These are phyloP conservation scores for Dicentrarchus labrax DNA, from an alignment of 2,113 vertebrate species.

Conservation along the genomic window DNA sequence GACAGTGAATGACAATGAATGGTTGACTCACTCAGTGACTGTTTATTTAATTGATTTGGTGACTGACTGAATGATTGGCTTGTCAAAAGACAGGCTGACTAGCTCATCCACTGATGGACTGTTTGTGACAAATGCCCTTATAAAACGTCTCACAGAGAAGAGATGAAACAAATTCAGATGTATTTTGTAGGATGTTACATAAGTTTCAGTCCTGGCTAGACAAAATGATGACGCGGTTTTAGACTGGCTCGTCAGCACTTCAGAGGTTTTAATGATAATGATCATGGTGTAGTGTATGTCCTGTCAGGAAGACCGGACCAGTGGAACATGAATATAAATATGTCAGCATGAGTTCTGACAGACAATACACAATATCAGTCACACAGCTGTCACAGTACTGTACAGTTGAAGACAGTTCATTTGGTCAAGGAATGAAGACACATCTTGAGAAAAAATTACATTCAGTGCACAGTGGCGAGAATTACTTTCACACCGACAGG, in stretches of 20 bases:
- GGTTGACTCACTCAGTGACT: conserved; percentile 21
- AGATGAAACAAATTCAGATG: conserved; percentile 18
- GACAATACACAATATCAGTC: conserved; percentile 15
- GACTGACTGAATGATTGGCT: conserved; percentile 14
- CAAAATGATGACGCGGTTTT: background rate
- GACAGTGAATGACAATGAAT: conserved; percentile 23
- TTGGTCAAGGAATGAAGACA: background rate
- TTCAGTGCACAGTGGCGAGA: background rate
- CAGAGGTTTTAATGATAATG: conserved; percentile 5
- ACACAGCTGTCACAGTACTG: conserved; percentile 26
- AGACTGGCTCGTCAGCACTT: background rate
- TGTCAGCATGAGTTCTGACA: conserved; percentile 36
- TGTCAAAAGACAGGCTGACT: conserved; percentile 5
- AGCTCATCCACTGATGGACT: conserved; percentile 11
- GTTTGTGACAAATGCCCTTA: background rate
- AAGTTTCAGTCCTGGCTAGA: background rate
- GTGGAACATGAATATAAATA: conserved; percentile 59
- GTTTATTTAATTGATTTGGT: conserved; percentile 30
- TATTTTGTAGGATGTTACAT: background rate
- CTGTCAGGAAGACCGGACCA: conserved; percentile 32
- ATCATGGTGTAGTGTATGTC: conserved; percentile 3
- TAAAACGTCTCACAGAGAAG: background rate
- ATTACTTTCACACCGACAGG: background rate
- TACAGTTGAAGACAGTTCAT: background rate
- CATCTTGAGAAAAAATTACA: background rate